These are phyloP conservation scores for Hesperophylax magnus DNA, from an alignment of 1,140 invertebrate genomes.

Conservation along the genomic window DNA sequence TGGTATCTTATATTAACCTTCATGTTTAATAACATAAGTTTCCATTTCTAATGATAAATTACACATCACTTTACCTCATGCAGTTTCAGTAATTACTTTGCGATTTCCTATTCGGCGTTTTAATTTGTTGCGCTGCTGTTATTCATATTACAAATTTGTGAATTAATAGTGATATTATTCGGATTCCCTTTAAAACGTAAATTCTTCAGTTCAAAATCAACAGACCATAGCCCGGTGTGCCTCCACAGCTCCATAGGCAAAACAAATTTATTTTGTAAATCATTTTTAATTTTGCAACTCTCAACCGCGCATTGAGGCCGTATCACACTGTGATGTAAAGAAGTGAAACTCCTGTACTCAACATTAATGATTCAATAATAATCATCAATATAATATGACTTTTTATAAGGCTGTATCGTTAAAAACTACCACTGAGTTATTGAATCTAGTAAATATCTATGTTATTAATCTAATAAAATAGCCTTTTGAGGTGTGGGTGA, in stretches of 20 bases:
- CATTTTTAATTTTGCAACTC: constrained; percentile 27
- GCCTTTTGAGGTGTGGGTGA: too few species aligned
- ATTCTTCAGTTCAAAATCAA: not conserved
- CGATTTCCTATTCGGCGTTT: too few species aligned
- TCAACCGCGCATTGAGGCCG: not conserved
- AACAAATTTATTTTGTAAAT: constrained; percentile 23
- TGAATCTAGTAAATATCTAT: not conserved
- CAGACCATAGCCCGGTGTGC: not conserved
- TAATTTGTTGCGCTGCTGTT: too few species aligned
- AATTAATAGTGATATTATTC: too few species aligned
- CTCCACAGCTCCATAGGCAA: not conserved
- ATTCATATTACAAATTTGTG: too few species aligned
- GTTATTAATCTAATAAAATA: too few species aligned
- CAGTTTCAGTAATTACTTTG: too few species aligned
- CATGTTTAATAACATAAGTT: too few species aligned
- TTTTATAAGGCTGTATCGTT: not conserved
- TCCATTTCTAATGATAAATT: too few species aligned
- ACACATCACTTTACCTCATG: too few species aligned
- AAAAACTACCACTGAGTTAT: not conserved
- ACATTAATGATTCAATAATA: not conserved
- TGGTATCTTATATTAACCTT: too few species aligned
- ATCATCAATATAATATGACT: not conserved
- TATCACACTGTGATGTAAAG: not conserved
- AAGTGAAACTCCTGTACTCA: constrained; percentile 11
- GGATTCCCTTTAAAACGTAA: too few species aligned